Evolutionary conservation across 1,140 invertebrate genomes (phyloP).

Genomic region (Eufriesea mexicana): DNA sequence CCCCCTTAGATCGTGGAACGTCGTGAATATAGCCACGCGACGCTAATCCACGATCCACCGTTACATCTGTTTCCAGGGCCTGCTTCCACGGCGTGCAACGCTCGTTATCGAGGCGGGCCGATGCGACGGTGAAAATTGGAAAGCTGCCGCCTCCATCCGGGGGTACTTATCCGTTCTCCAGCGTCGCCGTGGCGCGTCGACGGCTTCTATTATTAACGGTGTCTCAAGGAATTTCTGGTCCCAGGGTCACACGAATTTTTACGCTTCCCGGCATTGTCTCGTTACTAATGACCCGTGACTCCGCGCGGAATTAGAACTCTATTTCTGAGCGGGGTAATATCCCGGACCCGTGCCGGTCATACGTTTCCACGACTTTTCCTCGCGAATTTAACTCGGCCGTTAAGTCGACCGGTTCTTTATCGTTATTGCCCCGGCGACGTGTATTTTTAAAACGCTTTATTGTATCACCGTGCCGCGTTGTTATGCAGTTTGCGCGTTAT

Average conservation of each 20-base stretch:
- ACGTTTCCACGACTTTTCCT: background rate
- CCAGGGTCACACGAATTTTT: constrained; percentile 11
- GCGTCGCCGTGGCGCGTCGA: background rate
- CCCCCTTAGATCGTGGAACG: too few species aligned
- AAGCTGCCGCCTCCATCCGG: constrained; percentile 39
- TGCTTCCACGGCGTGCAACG: constrained; percentile 26
- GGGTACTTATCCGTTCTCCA: constrained; percentile 15
- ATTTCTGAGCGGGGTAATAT: constrained; percentile 1
- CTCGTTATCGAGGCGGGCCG: constrained; percentile 40
- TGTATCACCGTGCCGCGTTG: background rate
- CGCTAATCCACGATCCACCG: constrained; percentile 27
- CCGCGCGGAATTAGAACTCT: constrained; percentile 26
- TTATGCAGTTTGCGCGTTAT: background rate
- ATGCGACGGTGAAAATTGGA: constrained; percentile 31
- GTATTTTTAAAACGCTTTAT: background rate
- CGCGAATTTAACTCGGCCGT: background rate
- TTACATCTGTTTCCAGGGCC: constrained; percentile 54
- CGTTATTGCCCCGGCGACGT: background rate
- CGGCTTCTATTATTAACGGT: constrained; percentile 53
- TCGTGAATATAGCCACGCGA: constrained; percentile 22
- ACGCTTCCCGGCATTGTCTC: constrained; percentile 1
- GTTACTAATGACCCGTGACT: constrained; percentile 7
- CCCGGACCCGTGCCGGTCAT: too few species aligned
- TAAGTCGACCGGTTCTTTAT: background rate
- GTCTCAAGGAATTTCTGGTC: background rate